Evolutionary conservation across 2,797 vertebrate species (phyloP), one percentile per base, ranked within the genome.

Genomic region (Lepilemur septentrionalis): DNA sequence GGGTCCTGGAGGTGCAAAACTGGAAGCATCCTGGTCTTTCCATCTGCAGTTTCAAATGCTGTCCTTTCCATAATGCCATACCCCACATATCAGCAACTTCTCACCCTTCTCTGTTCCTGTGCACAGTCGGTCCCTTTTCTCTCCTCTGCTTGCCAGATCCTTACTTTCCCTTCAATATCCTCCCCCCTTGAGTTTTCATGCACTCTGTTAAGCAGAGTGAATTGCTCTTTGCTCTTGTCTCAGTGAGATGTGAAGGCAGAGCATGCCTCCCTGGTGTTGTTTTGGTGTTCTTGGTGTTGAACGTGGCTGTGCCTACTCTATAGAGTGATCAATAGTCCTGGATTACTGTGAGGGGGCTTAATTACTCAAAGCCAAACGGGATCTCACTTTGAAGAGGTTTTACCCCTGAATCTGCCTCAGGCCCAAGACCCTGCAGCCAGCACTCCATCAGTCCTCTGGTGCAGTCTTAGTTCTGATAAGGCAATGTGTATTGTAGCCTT

Each of bases 301-400:
- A 32, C 1, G 5, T 12, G 30, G 32, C 23, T 0, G 0, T 0
- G 0, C 10, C 20, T 4, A 32, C 32, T 35, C 52, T 3, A 7
- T 3, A 32, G 57, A 32, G 8, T 81, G 67, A 87, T 1, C 2
- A 52, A 38, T 22, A 57, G 23, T 65, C 28, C 28, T 9, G 22
- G 73, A 20, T 55, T 20, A 25, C 43, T 63, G 69, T 32, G 4
- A 11, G 57, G 28, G 30, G 48, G n/a, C 70, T 67, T 61, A 32
- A 28, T 55, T 61, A 63, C 57, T 91, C 76, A 63, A 13, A 76
- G 61, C 43, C 11, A 50, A 83, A 55, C 1, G 30, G 25, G 84
- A 46, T n/a, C 76, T 93, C 70, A 28, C 78, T 57, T 32, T n/a
- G 72, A 57, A 81, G n/a, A 80, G 84, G 25, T 61, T 92, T 93